A percentile compares a stretch with the other conserved stretches of the same genome.
Conservation (phyloP, 2,888 invertebrate genomes). For the Drepana falcataria region DNA sequence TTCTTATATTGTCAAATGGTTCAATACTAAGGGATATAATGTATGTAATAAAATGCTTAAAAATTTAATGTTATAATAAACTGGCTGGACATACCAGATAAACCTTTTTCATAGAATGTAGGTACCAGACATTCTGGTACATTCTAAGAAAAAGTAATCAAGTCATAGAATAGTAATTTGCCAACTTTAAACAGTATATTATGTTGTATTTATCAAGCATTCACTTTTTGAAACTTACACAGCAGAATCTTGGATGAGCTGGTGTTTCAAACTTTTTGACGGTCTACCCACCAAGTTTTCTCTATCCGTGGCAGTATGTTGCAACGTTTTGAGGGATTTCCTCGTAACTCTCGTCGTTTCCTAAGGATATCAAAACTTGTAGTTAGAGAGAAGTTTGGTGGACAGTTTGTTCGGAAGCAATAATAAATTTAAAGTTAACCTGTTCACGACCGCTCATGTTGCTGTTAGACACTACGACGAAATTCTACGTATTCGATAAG, state of each 20-base stretch:
- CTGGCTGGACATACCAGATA: no score
- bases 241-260: slow-evolving; percentile 68
- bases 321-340: slow-evolving; percentile 86
- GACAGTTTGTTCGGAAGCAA: not conserved
- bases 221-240: slow-evolving; percentile 47
- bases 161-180: no score
- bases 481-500: no score
- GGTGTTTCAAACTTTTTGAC: slow-evolving; percentile 69
- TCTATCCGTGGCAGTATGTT: slow-evolving; percentile 84
- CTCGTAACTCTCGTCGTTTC: slow-evolving; percentile 52
- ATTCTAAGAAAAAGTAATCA: no score
- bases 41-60: no score
- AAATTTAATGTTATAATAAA: no score
- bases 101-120: no score
- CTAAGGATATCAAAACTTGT: slow-evolving; percentile 14
- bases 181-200: no score
- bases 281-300: slow-evolving; percentile 87
- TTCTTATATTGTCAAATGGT: not conserved
- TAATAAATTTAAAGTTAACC: slow-evolving; percentile 10
- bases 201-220: no score
- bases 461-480: not conserved
- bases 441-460: slow-evolving; percentile 37
- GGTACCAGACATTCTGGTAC: no score
- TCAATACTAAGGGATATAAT: no score
- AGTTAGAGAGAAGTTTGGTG: not conserved